Base-by-base conservation (phyloP, 2,113 vertebrate species). In the Aythya baeri region DNA sequence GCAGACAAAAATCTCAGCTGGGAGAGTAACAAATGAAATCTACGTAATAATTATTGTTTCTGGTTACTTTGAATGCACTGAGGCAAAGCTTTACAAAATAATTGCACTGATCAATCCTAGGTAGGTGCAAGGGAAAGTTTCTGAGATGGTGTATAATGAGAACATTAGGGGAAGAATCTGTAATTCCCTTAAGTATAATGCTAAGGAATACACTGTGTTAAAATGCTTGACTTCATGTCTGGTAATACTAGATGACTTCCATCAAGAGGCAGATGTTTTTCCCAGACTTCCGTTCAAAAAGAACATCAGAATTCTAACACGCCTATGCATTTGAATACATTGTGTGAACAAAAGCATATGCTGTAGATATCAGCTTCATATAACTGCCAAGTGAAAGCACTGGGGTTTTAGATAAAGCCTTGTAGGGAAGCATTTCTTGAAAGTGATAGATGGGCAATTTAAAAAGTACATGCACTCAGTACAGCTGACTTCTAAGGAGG, bases 211-310 rank as follows among this genome's bases (percentile, higher is more conserved):
- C 26, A 78, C 75, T 2, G 1, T 57, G 82, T 74, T 94, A 91
- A 74, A 66, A 52, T 20, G 74, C 83, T 95, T 96, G 95, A 94
- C 82, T 96, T 77, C 76, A 94, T 63, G 91, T 97, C 97, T 97
- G 91, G 83, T 84, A 81, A 63, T 44, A 85, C 85, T 96, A 97
- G 96, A 96, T 89, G 95, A 96, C 74, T 96, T 94, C 78, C 84
- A 96, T 97, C 88, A 92, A 94, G 89, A 83, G 43, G 72, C 97
- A 97, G 96, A 93, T 96, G 96, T 97, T 96, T 94, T 94, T 73
- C 70, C 32, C 66, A 70, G 86, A 74, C 92, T 88, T 88, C 49
- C 77, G 79, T 59, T 86, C 34, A 70, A 82, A 97, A 86, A 86
- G 93, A 87, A 63, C 89, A 86, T 94, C 92, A 94, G 94, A 80